Base-by-base conservation (phyloP, 2,113 vertebrate species). In the Charina bottae region DNA sequence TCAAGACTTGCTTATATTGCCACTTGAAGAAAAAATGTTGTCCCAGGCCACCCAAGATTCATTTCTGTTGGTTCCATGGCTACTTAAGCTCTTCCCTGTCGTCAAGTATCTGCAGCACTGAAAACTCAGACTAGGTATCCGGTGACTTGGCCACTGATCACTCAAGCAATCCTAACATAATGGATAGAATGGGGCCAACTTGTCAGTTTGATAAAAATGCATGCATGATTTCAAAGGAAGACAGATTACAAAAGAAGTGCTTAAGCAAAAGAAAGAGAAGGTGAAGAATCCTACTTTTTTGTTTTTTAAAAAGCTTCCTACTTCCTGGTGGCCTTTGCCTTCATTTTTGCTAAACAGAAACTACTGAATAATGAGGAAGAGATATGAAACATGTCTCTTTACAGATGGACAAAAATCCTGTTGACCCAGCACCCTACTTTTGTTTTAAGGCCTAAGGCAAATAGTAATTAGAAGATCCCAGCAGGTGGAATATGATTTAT, bases 81-180 rank as follows among this genome's bases (percentile, higher is more conserved):
- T 89, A 58, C 90, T 95, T 93, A 95, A 93, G 91, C 83, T 60
- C 90, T 93, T 83, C 59, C 53, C 42, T 92, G 78, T n/a, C 23
- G 88, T 87, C 23, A 4, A 0, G 0, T 49, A 85, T 89, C 42
- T 3, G 89, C 56, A 42, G 53, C 19, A 49, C 7, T 92, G 54
- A 42, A 17, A 60, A 6, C 0, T 60, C 2, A 13, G 26, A 56
- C n/a, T n/a, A 37, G 46, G 55, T 55, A 84, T 84, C 33, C 83
- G 87, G 83, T 87, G 89, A 88, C 84, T 92, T n/a, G 3, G 88
- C 4, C 59, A 90, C 46, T 64, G 84, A 24, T 59, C 68, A 88
- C 12, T 87, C 68, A 53, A 8, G 42, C 72, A 89, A 59, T 83
- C 12, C 72, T 54, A 95, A 94, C 11, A 83, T 0, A 90, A 72